Base-by-base conservation (phyloP, 1,140 invertebrate genomes). In the Drosophila sechellia region DNA sequence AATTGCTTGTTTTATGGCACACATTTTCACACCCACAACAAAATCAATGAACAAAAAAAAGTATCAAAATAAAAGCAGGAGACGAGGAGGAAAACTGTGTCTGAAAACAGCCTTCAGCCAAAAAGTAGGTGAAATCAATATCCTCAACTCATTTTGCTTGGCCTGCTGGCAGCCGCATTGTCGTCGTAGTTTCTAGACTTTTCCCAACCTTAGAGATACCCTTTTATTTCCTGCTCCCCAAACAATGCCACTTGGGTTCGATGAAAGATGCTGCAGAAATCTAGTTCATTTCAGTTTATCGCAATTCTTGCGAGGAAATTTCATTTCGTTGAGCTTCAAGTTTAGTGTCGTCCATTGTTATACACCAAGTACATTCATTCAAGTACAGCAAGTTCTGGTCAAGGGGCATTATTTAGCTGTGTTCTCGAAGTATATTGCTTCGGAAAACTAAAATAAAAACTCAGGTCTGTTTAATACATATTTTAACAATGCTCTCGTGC, bases 81-180 rank as follows among this genome's bases (percentile, higher is more conserved):
- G 53, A 15, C 48, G 42, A 31, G n/a, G 25, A 10, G 52, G 43
- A 70, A 70, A 34, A 15, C 49, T 25, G 25, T 39, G 66, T 56
- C 34, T 31, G 42, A 65, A 71, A 58, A 39, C 65, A 72, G 71
- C 57, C 59, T 49, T 60, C 37, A 55, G 48, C 69, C 37, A 53
- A 60, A 50, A 87, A 86, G 61, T 87, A 87, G 79, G 75, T 81
- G 79, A 87, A 87, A 87, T 87, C 83, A 83, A 86, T 86, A 86
- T 75, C 52, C 78, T 81, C 72, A 64, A 81, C 58, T 79, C 75
- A 87, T 87, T 86, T 68, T 81, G 65, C 65, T 54, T 54, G 50
- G 71, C 59, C 45, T 60, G 31, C 61, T 66, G 58, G 63, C 66
- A 73, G 50, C 46, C 69, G 57, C 80, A 79, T 84, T 75, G 76